A percentile compares a stretch with the other conserved stretches of the same genome.
These are phyloP conservation scores for Mobula birostris DNA, from an alignment of 2,113 vertebrate genomes.

Conservation along the genomic window DNA sequence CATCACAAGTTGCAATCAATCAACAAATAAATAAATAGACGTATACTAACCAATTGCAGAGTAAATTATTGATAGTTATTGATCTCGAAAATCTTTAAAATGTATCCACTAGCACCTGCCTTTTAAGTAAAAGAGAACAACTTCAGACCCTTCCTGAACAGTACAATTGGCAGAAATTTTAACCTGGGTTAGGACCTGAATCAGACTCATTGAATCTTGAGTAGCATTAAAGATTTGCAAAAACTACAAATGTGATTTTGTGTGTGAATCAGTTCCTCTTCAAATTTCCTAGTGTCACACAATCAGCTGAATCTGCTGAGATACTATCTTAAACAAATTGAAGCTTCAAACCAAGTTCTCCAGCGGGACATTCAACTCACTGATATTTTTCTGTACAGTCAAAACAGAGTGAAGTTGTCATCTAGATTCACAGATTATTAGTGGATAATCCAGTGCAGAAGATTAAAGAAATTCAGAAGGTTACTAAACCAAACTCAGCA, in stretches of 20 bases:
- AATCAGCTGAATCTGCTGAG: too few relatives aligned
- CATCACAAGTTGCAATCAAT: too few relatives aligned
- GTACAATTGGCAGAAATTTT: neutral
- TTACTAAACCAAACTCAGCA: too few relatives aligned
- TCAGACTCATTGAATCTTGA: neutral
- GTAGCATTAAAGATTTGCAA: neutral
- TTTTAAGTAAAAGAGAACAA: neutral
- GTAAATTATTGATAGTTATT: neutral
- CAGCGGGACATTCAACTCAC: too few relatives aligned
- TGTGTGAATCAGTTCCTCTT: neutral
- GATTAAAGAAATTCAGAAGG: too few relatives aligned
- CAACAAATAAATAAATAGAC: too few relatives aligned
- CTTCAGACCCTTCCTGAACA: neutral
- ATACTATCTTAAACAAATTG: too few relatives aligned
- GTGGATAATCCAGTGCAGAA: too few relatives aligned
- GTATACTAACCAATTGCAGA: neutral
- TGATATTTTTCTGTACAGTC: too few relatives aligned
- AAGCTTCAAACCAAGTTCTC: too few relatives aligned
- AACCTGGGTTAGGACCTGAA: neutral
- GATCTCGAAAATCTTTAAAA: neutral
- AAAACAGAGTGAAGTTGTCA: too few relatives aligned
- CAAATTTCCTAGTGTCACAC: neutral
- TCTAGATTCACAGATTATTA: too few relatives aligned
- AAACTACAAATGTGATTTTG: neutral
- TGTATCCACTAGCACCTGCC: neutral